These are phyloP conservation scores for Octodon degus DNA, from an alignment of 2,113 vertebrate genomes.

Conservation along the genomic window DNA sequence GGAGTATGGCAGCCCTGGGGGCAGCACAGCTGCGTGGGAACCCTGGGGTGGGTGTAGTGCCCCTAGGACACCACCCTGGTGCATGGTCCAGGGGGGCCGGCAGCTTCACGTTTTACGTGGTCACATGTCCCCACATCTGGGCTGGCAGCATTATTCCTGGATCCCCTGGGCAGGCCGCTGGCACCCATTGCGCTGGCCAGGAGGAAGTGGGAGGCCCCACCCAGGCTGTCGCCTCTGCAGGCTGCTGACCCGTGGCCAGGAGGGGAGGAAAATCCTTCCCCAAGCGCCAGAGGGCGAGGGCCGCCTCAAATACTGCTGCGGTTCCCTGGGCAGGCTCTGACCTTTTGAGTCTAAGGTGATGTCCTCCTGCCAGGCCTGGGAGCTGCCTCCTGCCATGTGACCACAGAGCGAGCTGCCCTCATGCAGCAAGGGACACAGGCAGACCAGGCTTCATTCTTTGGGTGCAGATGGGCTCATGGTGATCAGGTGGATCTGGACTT, in stretches of 20 bases:
- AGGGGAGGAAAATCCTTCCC: too few relatives aligned
- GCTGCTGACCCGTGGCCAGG: background rate
- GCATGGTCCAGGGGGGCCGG: too few relatives aligned
- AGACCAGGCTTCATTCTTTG: too few relatives aligned
- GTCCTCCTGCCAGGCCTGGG: background rate
- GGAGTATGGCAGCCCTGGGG: background rate
- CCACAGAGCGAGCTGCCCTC: background rate
- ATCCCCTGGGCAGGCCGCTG: background rate
- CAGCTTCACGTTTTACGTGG: background rate
- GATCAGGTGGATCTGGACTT: too few relatives aligned
- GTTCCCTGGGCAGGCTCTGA: background rate
- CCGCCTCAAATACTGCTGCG: too few relatives aligned
- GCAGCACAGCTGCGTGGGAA: background rate
- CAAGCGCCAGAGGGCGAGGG: background rate
- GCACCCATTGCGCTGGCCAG: background rate
- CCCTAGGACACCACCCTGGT: background rate
- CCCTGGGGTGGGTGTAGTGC: background rate
- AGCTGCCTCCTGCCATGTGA: background rate
- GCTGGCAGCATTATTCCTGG: background rate
- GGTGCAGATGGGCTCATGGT: background rate
- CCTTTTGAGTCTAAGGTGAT: background rate
- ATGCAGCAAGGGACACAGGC: too few relatives aligned
- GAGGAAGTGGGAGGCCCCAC: background rate
- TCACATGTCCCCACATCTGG: background rate
- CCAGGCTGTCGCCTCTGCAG: rapidly evolving